Conservation (phyloP, 2,113 vertebrate genomes). For the Cinclus mexicanus region DNA sequence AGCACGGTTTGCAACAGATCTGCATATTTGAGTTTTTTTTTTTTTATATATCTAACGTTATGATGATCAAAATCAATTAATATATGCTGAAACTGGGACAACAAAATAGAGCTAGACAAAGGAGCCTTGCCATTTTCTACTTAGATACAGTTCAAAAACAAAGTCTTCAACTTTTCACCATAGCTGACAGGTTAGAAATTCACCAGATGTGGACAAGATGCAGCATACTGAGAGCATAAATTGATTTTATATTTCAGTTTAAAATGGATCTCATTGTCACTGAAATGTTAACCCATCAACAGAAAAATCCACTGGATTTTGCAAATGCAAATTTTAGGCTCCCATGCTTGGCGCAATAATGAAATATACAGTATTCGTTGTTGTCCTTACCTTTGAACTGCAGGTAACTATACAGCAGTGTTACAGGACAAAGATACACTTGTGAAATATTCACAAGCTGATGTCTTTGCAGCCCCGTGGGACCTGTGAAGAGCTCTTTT, state of each 20-base stretch:
- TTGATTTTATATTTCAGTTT: neutral
- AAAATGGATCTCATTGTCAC: neutral
- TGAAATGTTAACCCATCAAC: neutral
- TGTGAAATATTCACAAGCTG: conserved; percentile 69
- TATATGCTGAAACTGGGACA: neutral
- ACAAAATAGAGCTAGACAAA: neutral
- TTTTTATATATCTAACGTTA: neutral
- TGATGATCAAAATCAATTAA: neutral
- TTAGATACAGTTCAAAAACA: conserved; percentile 27
- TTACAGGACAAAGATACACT: conserved; percentile 64
- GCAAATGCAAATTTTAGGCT: neutral
- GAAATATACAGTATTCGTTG: conserved; percentile 12
- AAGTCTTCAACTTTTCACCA: conserved; percentile 7
- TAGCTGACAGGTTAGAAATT: conserved; percentile 10
- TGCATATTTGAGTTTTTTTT: neutral
- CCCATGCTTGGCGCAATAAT: neutral
- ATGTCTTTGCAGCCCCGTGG: conserved; percentile 60
- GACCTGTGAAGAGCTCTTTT: conserved; percentile 68
- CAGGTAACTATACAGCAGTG: conserved; percentile 46
- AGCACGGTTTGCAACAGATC: neutral
- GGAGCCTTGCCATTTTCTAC: neutral
- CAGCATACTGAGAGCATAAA: neutral
- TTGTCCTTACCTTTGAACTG: conserved; percentile 62
- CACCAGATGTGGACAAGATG: neutral
- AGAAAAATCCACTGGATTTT: neutral